Evolutionary conservation across 1,140 invertebrate genomes (phyloP).

Genomic region (Paraescarpia echinospica): DNA sequence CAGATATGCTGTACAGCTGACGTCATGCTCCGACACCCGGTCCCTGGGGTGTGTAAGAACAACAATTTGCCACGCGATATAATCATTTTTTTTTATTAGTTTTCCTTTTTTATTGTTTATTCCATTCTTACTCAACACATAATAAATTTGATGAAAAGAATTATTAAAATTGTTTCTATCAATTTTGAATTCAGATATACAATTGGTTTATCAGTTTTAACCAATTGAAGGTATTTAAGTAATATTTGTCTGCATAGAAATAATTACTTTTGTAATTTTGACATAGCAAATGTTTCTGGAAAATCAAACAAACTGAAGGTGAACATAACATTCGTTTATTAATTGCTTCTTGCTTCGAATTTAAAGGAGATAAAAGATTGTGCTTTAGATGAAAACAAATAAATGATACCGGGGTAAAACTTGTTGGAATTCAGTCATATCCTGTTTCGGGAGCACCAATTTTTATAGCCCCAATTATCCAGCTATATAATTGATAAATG

Average conservation of each 20-base stretch:
- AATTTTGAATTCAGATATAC: too few species aligned
- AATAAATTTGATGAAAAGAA: neutral
- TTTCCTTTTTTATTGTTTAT: neutral
- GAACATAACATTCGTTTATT: neutral
- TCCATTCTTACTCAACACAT: neutral
- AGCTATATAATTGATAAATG: neutral
- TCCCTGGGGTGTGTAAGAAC: constrained; percentile 41
- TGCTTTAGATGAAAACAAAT: neutral
- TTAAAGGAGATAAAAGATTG: neutral
- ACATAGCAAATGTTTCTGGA: neutral
- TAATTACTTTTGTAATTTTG: neutral
- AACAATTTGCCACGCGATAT: neutral
- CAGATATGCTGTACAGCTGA: constrained; percentile 39
- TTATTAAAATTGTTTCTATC: neutral
- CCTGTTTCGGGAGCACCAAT: too few species aligned
- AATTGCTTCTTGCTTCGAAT: neutral
- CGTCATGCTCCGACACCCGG: constrained; percentile 53
- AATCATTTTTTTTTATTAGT: neutral
- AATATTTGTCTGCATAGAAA: neutral
- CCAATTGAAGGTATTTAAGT: neutral
- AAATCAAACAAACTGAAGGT: neutral
- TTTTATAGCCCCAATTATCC: neutral
- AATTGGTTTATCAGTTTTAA: too few species aligned
- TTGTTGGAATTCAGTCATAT: too few species aligned
- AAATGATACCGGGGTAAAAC: too few species aligned